A percentile compares a stretch with the other conserved stretches of the same genome.
Evolutionary conservation across 1,140 invertebrate species (phyloP).

Genomic region (Babylonia areolata): DNA sequence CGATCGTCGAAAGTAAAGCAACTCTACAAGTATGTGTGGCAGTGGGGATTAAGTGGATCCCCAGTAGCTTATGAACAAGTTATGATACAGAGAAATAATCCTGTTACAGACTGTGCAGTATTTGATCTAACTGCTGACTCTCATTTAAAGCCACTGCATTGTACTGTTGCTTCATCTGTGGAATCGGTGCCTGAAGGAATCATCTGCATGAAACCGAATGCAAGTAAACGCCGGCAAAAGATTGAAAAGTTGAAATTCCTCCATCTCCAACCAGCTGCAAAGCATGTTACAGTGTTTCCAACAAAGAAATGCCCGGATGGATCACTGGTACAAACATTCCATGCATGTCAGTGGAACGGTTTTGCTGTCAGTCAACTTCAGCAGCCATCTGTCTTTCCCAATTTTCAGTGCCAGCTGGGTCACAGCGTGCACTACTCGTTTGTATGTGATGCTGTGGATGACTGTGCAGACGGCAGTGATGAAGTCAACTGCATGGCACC

Average conservation of each 20-base stretch:
- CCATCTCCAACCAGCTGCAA: background rate
- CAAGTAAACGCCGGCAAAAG: background rate
- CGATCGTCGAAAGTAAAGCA: background rate
- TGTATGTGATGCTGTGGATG: conserved; percentile 38
- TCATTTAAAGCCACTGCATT: background rate
- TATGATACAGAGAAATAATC: background rate
- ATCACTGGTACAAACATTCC: conserved; percentile 26
- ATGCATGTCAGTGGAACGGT: background rate
- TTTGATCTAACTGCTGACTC: background rate
- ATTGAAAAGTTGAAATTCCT: background rate
- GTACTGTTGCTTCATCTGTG: background rate
- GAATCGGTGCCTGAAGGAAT: background rate
- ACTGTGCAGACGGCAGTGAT: conserved; percentile 38
- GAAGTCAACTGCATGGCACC: conserved; percentile 27
- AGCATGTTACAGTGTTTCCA: background rate
- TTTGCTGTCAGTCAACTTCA: background rate
- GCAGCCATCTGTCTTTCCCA: background rate
- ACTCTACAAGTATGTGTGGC: background rate
- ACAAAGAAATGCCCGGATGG: conserved; percentile 10
- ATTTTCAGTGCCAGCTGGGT: background rate
- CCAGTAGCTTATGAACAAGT: conserved; percentile 13
- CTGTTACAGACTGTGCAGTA: background rate
- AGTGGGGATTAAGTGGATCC: conserved; percentile 14
- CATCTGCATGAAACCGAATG: conserved; percentile 25
- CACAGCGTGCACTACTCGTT: conserved; percentile 19